Conservation (phyloP, 1,140 invertebrate genomes). For the Colletes latitarsis region DNA sequence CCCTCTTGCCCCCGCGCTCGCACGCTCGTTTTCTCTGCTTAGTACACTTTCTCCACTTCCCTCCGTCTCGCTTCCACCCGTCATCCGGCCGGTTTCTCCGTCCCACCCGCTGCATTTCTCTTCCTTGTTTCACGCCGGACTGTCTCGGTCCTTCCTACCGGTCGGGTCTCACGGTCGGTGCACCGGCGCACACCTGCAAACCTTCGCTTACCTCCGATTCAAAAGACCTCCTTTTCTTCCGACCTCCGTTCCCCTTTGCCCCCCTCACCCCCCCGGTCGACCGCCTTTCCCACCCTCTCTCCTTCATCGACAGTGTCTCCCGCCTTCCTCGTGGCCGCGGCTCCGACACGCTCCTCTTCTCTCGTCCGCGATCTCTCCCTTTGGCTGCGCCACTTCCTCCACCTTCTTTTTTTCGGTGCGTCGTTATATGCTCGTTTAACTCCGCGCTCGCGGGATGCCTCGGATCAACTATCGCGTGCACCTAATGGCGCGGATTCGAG, state of each 20-base stretch:
- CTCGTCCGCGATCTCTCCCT: background rate
- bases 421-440: conserved; percentile 63
- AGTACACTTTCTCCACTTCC: conserved; percentile 31
- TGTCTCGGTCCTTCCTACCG: conserved; percentile 36
- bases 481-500: conserved; percentile 51
- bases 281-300: conserved; percentile 15
- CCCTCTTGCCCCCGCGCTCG: background rate
- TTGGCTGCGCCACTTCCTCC: background rate
- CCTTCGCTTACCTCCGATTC: conserved; percentile 57
- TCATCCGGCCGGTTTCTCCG: background rate
- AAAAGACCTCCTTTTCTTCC: conserved; percentile 61
- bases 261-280: conserved; percentile 13
- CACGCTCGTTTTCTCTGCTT: conserved; percentile 51
- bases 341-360: conserved; percentile 42
- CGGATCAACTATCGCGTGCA: conserved; percentile 54
- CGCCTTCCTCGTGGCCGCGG: background rate
- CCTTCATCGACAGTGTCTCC: conserved; percentile 7
- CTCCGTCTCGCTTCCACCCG: background rate
- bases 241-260: background rate
- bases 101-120: background rate
- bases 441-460: conserved; percentile 40
- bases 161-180: conserved; percentile 43
- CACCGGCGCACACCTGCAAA: conserved; percentile 59
- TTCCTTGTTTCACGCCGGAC: conserved; percentile 14
- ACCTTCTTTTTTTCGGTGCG: conserved; percentile 23